Base-by-base conservation (phyloP, 2,888 invertebrate species). In the Sceliomorpha sp. region DNA sequence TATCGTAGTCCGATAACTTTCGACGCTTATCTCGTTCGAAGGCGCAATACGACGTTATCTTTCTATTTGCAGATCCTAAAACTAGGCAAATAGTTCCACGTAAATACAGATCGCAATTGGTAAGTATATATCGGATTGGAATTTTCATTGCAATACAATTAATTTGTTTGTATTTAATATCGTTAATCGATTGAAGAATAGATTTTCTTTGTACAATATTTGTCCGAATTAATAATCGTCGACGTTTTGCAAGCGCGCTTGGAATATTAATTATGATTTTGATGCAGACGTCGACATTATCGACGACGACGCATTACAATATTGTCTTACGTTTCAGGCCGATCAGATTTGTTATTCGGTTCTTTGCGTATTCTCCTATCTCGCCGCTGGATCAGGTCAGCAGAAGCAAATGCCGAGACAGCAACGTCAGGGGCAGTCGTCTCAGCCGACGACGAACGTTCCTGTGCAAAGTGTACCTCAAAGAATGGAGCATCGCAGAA, bases 291-390 rank as follows among this genome's bases (percentile, higher is more conserved):
- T n/a, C n/a, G n/a, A n/a, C n/a, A n/a, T n/a, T n/a, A n/a, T n/a
- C n/a, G n/a, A n/a, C n/a, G n/a, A n/a, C n/a, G n/a, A n/a, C n/a
- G n/a, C n/a, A n/a, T n/a, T n/a, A n/a, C n/a, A n/a, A n/a, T n/a
- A n/a, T 9, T 37, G 24, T 27, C 68, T 14, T 67, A 2, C 74
- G 62, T 83, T 78, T 13, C 90, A 99, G 98, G 98, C 99, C 88
- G 98, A 98, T 90, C 98, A 99, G 90, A 99, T 99, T 85, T 99
- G 98, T 90, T 99, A 99, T 90, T 97, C 99, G 80, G 98, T 99
- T 70, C 91, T 99, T 79, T 99, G 99, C 91, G 98, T 99, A 76
- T 99, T 99, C 90, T 99, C 99, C 45, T 99, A 99, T 90, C 94
- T 98, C 87, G 98, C 98, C 69, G 98, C 98, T 56, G 97, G 96